A percentile compares a stretch with the other conserved stretches of the same genome.
These are phyloP conservation scores for Rhinichthys osculus DNA, from an alignment of 2,797 vertebrate genomes.

Conservation along the genomic window DNA sequence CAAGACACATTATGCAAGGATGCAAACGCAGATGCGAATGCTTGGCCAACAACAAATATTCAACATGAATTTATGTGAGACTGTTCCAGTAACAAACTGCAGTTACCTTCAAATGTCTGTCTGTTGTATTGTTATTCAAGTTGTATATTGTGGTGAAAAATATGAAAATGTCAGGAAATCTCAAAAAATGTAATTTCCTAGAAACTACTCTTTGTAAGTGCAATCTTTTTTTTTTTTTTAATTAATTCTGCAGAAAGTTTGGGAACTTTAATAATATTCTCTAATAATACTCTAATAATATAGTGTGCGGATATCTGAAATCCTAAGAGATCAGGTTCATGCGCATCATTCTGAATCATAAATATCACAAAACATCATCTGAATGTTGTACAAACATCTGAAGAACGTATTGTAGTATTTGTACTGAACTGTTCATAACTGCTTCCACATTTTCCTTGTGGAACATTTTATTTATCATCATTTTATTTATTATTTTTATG, in stretches of 20 bases:
- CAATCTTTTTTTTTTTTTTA: too few species aligned
- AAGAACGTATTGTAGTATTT: neutral
- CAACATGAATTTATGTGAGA: neutral
- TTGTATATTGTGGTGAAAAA: neutral
- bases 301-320: neutral
- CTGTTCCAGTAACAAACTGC: neutral
- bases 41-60: neutral
- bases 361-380: neutral
- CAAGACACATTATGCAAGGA: neutral
- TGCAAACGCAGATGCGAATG: neutral
- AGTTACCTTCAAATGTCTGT: neutral
- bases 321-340: neutral
- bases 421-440: neutral
- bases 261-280: too few species aligned
- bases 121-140: neutral
- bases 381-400: neutral
- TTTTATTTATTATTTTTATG: neutral
- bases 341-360: neutral
- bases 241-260: neutral
- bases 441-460: neutral
- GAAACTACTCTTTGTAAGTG: neutral
- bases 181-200: neutral
- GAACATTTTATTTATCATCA: neutral
- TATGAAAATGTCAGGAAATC: neutral
- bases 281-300: too few species aligned